These are phyloP conservation scores for Coluber constrictor DNA, from an alignment of 2,797 vertebrate genomes.

Conservation along the genomic window DNA sequence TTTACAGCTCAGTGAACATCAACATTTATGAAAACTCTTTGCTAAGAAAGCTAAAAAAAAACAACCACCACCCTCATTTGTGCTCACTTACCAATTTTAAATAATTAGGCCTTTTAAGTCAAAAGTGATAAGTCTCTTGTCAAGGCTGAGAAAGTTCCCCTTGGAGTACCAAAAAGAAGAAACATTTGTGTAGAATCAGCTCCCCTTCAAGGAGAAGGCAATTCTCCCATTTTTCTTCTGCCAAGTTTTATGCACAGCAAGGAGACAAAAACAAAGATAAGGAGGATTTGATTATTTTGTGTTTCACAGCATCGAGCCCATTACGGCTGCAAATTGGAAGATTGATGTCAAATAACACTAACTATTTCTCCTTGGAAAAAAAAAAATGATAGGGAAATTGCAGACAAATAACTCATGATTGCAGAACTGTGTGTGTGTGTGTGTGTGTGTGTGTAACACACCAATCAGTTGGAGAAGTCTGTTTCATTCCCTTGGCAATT, in stretches of 20 bases:
- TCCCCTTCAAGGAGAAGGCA: neutral
- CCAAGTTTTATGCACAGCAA: slow-evolving; percentile 44
- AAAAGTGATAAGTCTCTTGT: neutral
- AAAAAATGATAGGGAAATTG: slow-evolving; percentile 60
- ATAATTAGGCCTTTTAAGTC: neutral
- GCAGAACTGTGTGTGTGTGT: neutral
- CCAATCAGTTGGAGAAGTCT: slow-evolving; percentile 49
- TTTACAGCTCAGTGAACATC: neutral
- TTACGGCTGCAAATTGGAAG: slow-evolving; percentile 60
- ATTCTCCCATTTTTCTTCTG: slow-evolving; percentile 45
- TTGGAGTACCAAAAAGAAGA: slow-evolving; percentile 1
- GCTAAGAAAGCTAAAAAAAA: neutral
- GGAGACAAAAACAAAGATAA: slow-evolving; percentile 56
- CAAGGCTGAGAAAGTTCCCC: neutral
- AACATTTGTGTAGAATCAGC: slow-evolving; percentile 6
- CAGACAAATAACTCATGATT: slow-evolving; percentile 60
- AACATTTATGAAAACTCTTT: neutral
- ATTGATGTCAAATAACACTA: slow-evolving; percentile 59
- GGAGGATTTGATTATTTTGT: slow-evolving; percentile 56
- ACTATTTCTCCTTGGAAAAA: slow-evolving; percentile 60
- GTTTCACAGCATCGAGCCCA: slow-evolving; percentile 61
- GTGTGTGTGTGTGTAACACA: slow-evolving; percentile 17
- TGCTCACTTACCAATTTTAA: neutral
- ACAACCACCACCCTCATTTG: neutral
- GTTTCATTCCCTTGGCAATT: slow-evolving; percentile 46